These are phyloP conservation scores for Drosophila sechellia DNA, from an alignment of 1,140 invertebrate genomes.

Conservation along the genomic window DNA sequence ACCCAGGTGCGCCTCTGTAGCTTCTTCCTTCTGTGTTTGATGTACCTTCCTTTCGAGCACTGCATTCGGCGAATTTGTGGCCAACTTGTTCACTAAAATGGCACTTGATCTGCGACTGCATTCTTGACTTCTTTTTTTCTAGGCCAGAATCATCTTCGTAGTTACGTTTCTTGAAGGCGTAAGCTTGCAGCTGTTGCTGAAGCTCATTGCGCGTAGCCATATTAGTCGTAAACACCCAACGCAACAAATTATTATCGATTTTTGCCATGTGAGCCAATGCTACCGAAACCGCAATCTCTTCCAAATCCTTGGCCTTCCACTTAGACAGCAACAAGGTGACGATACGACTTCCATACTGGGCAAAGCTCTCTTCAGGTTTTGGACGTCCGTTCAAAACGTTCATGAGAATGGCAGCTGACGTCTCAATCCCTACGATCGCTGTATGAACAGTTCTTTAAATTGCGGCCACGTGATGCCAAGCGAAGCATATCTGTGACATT, in stretches of 20 bases:
- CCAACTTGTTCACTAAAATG: too few species aligned
- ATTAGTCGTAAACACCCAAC: neutral
- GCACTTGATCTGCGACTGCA: too few species aligned
- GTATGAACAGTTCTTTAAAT: neutral
- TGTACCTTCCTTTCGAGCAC: too few species aligned
- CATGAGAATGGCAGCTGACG: neutral
- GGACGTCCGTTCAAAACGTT: neutral
- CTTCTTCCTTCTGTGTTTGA: too few species aligned
- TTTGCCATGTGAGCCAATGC: neutral
- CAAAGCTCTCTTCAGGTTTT: neutral
- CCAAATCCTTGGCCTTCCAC: too few species aligned
- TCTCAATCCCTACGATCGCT: neutral
- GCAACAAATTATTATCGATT: neutral
- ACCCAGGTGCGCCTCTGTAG: too few species aligned
- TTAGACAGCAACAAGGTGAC: neutral
- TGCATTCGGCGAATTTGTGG: too few species aligned
- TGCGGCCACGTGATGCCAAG: neutral
- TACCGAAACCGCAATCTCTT: neutral
- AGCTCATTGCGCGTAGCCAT: neutral
- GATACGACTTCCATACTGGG: neutral
- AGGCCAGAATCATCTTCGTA: too few species aligned
- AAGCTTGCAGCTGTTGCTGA: neutral
- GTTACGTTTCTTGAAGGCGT: too few species aligned
- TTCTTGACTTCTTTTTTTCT: too few species aligned
- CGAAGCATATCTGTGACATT: too few species aligned